Base-by-base conservation (phyloP, 2,888 invertebrate genomes). In the Aromia moschata region DNA sequence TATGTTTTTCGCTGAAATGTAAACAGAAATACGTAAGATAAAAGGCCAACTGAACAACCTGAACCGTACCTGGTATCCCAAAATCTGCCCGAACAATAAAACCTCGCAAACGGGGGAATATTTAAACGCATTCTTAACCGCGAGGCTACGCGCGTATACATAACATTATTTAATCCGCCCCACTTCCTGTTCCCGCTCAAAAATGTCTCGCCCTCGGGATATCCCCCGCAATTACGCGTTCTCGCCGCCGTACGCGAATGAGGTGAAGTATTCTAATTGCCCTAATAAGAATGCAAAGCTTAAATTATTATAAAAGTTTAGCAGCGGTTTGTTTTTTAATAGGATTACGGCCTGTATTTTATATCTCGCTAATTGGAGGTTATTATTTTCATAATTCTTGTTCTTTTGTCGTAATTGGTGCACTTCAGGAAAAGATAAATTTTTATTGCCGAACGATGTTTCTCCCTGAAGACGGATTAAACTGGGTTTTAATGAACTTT, bases 291-390 rank as follows among this genome's bases (percentile, higher is more conserved):
- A 74, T 71, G 73, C 73, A 73, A 74, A 74, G 71, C 74, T 70
- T 67, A 74, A 74, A 74, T 73, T 74, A 74, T 74, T 74, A 74
- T 74, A 73, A 74, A 74, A 74, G 72, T 74, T 74, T 73, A 56
- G 68, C 70, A 68, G 73, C 68, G 73, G 73, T 72, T 74, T 74
- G 71, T 74, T 74, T 74, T 73, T 73, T 73, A 74, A 74, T 74
- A 74, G 73, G 74, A 74, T 74, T 74, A 74, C 62, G 67, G 63
- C 61, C 70, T 63, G 72, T 71, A 72, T 72, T 73, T 72, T 67
- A 68, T 63, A 68, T 68, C 67, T 62, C 66, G 67, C 75, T 75
- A 75, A 75, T 75, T 75, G 75, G 74, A 72, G 74, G 72, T 75
- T 74, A 75, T 75, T 75, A 75, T 75, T 75, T 74, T 71, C 65